Evolutionary conservation across 1,140 invertebrate genomes (phyloP).

Genomic region (Centruroides sculpturatus): DNA sequence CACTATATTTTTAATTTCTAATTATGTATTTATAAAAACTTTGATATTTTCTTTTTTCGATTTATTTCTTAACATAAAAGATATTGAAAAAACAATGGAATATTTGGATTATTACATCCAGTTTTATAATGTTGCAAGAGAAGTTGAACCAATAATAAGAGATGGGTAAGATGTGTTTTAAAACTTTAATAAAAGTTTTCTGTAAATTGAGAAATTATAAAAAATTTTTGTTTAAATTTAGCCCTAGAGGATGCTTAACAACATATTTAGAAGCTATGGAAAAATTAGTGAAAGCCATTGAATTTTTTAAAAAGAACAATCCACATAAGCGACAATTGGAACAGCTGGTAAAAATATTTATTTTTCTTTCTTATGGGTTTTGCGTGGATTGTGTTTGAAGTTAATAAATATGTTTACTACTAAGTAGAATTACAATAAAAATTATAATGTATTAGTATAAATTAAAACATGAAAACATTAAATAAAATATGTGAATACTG

Average conservation of each 20-base stretch:
- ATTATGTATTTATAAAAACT: too few species aligned
- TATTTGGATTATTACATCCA: constrained; percentile 75
- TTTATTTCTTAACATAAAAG: constrained; percentile 17
- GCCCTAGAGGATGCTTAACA: constrained; percentile 38
- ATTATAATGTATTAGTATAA: too few species aligned
- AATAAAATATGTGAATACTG: too few species aligned
- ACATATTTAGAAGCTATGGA: constrained; percentile 66
- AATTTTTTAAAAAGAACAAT: constrained; percentile 86
- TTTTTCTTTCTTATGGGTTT: too few species aligned
- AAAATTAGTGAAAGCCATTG: constrained; percentile 66
- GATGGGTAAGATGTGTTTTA: too few species aligned
- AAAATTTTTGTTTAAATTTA: neutral
- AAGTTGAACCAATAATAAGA: constrained; percentile 62
- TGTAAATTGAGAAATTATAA: too few species aligned
- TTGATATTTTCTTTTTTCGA: too few species aligned
- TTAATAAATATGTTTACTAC: too few species aligned
- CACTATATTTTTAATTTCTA: too few species aligned
- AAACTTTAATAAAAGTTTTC: neutral
- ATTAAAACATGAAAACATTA: too few species aligned
- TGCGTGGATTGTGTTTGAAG: too few species aligned
- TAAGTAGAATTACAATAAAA: too few species aligned
- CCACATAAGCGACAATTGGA: constrained; percentile 84
- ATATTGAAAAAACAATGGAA: constrained; percentile 50
- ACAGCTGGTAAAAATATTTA: constrained; percentile 46
- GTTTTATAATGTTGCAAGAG: constrained; percentile 73